Conservation (phyloP, 2,797 vertebrate genomes). For the Sebastes cheni region DNA sequence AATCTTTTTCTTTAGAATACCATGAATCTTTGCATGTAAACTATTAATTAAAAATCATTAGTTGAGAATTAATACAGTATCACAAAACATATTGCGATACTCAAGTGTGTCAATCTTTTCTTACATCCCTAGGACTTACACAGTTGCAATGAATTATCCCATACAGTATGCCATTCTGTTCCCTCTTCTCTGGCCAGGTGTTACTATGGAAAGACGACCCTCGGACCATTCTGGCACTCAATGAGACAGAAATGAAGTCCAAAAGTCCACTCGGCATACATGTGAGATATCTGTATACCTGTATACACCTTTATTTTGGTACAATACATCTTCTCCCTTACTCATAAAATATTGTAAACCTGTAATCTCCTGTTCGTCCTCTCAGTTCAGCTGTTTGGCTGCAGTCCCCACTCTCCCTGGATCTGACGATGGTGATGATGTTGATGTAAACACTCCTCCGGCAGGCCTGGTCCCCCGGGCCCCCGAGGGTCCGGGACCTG, state of each 20-base stretch:
- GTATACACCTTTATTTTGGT: not conserved
- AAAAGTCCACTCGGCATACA: constrained; percentile 64
- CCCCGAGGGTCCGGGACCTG: not conserved
- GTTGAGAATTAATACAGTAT: not conserved
- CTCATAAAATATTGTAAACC: not conserved
- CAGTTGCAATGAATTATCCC: not conserved
- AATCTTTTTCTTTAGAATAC: too few species aligned
- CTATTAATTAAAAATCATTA: not conserved
- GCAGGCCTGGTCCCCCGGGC: constrained; percentile 10
- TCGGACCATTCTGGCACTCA: constrained; percentile 7
- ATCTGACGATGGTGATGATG: not conserved
- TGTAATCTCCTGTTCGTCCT: not conserved
- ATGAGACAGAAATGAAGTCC: constrained; percentile 42
- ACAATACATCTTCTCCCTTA: not conserved
- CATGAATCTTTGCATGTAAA: not conserved
- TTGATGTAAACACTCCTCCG: not conserved
- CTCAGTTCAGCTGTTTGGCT: constrained; percentile 74
- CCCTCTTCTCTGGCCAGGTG: constrained; percentile 64
- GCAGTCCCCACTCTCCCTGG: constrained; percentile 10
- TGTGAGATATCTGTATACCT: constrained; percentile 58
- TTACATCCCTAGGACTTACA: not conserved
- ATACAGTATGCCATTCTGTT: not conserved
- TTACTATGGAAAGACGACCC: constrained; percentile 76
- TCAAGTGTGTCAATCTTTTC: not conserved
- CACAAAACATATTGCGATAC: not conserved